Evolutionary conservation across 2,113 vertebrate species (phyloP).

Genomic region (Irena cyanogastra): DNA sequence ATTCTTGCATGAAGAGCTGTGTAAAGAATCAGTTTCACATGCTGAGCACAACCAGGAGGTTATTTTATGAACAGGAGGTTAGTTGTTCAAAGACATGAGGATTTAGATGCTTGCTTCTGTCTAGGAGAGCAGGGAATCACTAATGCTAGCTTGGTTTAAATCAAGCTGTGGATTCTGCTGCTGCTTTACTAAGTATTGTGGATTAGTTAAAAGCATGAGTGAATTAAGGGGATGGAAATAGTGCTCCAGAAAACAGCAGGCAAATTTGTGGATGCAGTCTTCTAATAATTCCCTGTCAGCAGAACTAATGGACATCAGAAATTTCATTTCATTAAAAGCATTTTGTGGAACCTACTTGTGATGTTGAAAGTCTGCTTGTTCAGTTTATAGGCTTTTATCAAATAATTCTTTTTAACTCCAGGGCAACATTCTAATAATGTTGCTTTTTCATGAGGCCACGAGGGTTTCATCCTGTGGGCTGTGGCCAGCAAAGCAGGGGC

Average conservation of each 20-base stretch:
- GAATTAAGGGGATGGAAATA: constrained; percentile 19
- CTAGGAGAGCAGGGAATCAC: neutral
- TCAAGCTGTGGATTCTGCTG: neutral
- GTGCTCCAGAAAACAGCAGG: neutral
- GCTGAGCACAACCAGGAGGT: neutral
- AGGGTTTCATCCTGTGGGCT: neutral
- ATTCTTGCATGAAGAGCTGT: neutral
- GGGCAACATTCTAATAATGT: neutral
- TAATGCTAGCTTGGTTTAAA: neutral
- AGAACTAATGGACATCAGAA: neutral
- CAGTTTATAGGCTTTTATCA: constrained; percentile 9
- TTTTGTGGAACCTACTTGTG: neutral
- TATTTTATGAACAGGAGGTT: neutral
- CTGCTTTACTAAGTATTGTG: neutral
- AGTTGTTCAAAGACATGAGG: neutral
- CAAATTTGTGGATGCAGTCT: neutral
- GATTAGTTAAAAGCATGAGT: constrained; percentile 4
- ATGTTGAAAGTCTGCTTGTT: neutral
- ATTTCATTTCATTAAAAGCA: constrained; percentile 27
- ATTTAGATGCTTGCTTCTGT: neutral
- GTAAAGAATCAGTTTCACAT: neutral
- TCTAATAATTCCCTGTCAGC: neutral
- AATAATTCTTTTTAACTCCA: neutral
- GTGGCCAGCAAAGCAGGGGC: neutral
- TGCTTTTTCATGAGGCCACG: neutral